Conservation (phyloP, 2,888 invertebrate genomes). For the Lithophane leautieri region DNA sequence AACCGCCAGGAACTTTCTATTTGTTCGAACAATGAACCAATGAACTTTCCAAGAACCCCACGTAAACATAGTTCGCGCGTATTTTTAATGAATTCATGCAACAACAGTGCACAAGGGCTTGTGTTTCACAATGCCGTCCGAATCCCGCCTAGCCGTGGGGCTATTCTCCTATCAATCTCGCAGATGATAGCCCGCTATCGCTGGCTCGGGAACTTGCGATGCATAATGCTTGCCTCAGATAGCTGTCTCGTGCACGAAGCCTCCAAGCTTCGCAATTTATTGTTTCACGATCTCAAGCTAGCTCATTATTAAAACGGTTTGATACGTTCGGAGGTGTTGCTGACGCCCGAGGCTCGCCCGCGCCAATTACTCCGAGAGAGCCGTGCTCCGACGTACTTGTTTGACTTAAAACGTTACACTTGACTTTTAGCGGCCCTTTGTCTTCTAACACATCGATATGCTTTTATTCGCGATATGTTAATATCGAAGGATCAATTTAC, state of each 20-base stretch:
- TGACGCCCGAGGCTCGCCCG: conserved; percentile 85
- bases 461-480: conserved; percentile 27
- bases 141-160: conserved; percentile 86
- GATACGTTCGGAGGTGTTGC: conserved; percentile 90
- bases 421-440: conserved; percentile 80
- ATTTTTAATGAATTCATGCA: conserved; percentile 82
- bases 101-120: conserved; percentile 73
- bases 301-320: conserved; percentile 91
- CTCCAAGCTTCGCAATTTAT: conserved; percentile 90
- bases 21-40: conserved; percentile 55
- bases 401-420: conserved; percentile 83
- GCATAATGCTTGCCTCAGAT: conserved; percentile 89
- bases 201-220: conserved; percentile 82
- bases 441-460: conserved; percentile 68
- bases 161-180: conserved; percentile 89
- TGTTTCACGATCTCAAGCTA: conserved; percentile 90
- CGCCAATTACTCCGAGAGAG: conserved; percentile 86
- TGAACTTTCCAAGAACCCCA: conserved; percentile 61
- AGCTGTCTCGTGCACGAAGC: conserved; percentile 90
- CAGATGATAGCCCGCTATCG: conserved; percentile 89
- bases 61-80: conserved; percentile 71
- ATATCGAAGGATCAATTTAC: conserved; percentile 39
- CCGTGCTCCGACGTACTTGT: conserved; percentile 80
- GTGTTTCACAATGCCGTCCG: conserved; percentile 81
- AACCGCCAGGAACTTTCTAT: conserved; percentile 50